Percentiles rank a stretch among this genome's conserved stretches.
Conservation (phyloP, 2,797 vertebrate species). For the Sebastolobus altivelis region DNA sequence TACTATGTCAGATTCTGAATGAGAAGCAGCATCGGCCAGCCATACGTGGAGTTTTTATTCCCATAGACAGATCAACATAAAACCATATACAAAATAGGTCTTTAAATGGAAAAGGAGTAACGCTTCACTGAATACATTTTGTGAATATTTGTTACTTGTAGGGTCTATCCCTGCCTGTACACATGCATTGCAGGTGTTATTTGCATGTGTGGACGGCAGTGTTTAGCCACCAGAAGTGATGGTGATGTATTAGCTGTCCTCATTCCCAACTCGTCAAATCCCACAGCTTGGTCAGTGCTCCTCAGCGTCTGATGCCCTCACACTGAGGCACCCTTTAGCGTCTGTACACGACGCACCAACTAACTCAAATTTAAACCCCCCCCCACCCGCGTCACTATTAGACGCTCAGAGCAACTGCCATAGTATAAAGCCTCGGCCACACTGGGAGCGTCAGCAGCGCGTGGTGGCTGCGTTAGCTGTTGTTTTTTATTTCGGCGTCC, state of each 20-base stretch:
- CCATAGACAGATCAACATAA: neutral
- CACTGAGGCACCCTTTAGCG: too few species aligned
- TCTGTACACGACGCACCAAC: too few species aligned
- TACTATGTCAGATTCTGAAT: slow-evolving; percentile 6
- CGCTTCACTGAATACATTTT: neutral
- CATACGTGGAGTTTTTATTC: neutral
- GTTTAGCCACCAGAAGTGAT: slow-evolving; percentile 2
- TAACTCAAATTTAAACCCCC: too few species aligned
- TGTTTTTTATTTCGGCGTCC: too few species aligned
- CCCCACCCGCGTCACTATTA: too few species aligned
- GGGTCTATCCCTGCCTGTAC: neutral
- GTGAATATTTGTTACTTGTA: neutral
- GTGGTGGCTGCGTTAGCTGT: too few species aligned
- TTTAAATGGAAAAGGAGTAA: neutral
- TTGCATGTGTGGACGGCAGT: neutral
- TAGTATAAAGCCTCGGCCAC: too few species aligned
- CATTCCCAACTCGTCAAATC: too few species aligned
- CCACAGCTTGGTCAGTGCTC: too few species aligned
- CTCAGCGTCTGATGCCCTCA: too few species aligned
- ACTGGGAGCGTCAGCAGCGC: too few species aligned
- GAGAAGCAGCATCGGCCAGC: neutral
- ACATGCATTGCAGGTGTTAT: slow-evolving; percentile 72
- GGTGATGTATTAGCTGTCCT: slow-evolving; percentile 83
- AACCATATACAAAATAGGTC: neutral
- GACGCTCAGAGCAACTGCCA: too few species aligned